Evolutionary conservation across 2,888 invertebrate species (phyloP).

Genomic region (Leptinotarsa tumamoca): DNA sequence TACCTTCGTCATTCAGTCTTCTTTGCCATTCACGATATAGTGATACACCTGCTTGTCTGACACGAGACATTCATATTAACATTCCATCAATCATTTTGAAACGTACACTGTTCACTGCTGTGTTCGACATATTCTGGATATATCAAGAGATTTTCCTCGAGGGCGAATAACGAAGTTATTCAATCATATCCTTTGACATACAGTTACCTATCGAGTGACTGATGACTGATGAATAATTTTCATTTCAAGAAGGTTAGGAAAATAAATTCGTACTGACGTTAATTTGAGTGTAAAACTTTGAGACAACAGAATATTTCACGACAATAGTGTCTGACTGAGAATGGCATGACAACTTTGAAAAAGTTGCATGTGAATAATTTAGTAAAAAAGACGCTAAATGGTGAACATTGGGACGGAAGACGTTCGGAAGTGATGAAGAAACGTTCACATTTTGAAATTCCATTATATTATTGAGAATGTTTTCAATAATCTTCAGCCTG

Average conservation of each 20-base stretch:
- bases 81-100: conserved; percentile 12
- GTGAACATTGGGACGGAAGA: too few species aligned
- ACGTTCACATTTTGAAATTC: too few species aligned
- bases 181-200: conserved; percentile 3
- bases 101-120: conserved; percentile 4
- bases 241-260: not conserved
- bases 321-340: too few species aligned
- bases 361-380: too few species aligned
- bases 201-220: conserved; percentile 5
- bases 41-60: not conserved
- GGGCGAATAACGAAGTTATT: conserved; percentile 10
- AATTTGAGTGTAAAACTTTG: not conserved
- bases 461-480: too few species aligned
- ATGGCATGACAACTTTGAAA: too few species aligned
- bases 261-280: not conserved
- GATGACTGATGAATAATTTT: conserved; percentile 12
- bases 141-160: conserved; percentile 7
- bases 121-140: conserved; percentile 10
- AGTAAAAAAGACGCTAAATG: too few species aligned
- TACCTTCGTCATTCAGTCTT: not conserved
- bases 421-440: too few species aligned
- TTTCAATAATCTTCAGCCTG: too few species aligned
- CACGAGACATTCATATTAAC: conserved; percentile 11
- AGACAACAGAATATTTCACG: not conserved
- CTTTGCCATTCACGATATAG: conserved; percentile 1